Conservation (phyloP, 2,797 vertebrate genomes). For the Gymnopithys bicolor region DNA sequence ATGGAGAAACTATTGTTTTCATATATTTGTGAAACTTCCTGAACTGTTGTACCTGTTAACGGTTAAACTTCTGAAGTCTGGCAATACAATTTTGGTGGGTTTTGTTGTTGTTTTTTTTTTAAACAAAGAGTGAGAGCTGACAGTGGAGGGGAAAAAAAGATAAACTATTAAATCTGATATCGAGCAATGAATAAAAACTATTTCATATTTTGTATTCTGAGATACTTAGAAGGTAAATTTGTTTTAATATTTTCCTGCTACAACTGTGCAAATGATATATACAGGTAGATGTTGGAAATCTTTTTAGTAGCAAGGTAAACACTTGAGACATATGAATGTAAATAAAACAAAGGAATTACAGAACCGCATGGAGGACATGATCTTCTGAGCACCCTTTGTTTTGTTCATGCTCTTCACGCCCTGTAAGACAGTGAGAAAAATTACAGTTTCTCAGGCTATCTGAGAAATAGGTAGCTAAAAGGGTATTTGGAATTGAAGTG, state of each 20-base stretch:
- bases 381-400: background rate
- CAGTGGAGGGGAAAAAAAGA: background rate
- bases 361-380: background rate
- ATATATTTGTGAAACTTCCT: background rate
- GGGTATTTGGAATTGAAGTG: background rate
- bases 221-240: background rate
- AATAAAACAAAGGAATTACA: background rate
- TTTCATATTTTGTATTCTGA: background rate
- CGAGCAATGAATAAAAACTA: background rate
- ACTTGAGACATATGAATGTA: background rate
- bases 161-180: background rate
- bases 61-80: background rate
- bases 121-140: background rate
- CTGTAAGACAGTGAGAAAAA: background rate
- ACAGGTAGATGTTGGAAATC: background rate
- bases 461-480: background rate
- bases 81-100: background rate
- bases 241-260: background rate
- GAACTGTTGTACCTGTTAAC: background rate
- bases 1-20: background rate
- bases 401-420: background rate
- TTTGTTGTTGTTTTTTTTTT: background rate
- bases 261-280: background rate
- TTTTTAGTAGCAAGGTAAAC: background rate
- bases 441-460: background rate